Evolutionary conservation across 1,140 invertebrate genomes (phyloP), one percentile per base, ranked within the genome.

Genomic region (Cyclargus thomasi): DNA sequence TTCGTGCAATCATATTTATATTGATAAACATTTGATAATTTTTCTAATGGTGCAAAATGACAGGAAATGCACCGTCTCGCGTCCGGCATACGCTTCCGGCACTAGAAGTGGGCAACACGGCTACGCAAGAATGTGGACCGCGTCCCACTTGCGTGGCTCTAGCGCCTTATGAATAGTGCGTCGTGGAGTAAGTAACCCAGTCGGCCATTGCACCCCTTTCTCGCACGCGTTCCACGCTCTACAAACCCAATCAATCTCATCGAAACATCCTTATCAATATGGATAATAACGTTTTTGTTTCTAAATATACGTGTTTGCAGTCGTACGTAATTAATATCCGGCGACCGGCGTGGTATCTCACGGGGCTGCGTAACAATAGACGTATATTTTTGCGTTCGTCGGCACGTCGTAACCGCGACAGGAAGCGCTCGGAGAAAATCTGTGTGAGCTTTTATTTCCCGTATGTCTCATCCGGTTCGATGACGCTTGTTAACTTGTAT

Each of bases 151-250:
- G 69, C 68, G 71, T 57, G 55, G 65, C 20, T 18, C 55, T 59
- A 76, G 63, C 69, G 72, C 75, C 74, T 77, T 74, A 78, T 72
- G 74, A 76, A 72, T 69, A 64, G 59, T 70, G 72, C 66, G 64
- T 71, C 74, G 70, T 72, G 70, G 67, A 76, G 23, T 71, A 80
- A 79, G 72, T 81, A 71, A 80, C 79, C 78, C 80, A 78, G 71
- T 74, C 78, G 87, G 85, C 81, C 87, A 80, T 84, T 90, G 85
- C 85, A 88, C 87, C 86, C 85, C 87, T 90, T 90, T 88, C 85
- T 80, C 82, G 82, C 74, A 82, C 77, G 74, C 71, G 75, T 81
- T 83, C 81, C 81, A 87, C 82, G 87, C 85, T 88, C 85, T 86
- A 90, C 78, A 86, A 90, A 88, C 75, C 76, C 75, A 79, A 79